Conservation (phyloP, 2,113 vertebrate species). For the Pica pica region DNA sequence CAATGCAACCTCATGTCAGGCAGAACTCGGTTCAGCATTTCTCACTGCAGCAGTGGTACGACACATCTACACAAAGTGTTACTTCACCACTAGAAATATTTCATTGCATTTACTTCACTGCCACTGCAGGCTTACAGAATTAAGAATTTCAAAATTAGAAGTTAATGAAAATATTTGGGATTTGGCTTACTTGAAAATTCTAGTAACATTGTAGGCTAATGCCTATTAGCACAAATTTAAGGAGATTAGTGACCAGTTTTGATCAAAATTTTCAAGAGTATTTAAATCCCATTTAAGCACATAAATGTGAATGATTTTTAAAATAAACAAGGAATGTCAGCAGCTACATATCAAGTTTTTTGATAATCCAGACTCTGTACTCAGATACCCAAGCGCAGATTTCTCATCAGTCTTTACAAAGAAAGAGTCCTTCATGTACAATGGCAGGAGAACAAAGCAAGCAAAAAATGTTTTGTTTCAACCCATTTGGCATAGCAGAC, state of each 20-base stretch:
- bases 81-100: background rate
- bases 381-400: background rate
- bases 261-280: background rate
- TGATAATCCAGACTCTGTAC: background rate
- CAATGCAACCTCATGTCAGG: background rate
- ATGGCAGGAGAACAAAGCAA: background rate
- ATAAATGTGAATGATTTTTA: background rate
- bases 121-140: background rate
- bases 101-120: background rate
- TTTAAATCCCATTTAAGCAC: background rate
- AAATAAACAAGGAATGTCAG: background rate
- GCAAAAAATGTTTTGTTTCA: background rate
- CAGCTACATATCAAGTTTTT: background rate
- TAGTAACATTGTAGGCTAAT: background rate
- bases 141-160: background rate
- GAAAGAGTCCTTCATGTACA: background rate
- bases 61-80: background rate
- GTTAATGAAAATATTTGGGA: background rate
- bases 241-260: background rate
- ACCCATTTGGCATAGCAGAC: background rate
- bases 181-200: background rate
- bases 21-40: background rate
- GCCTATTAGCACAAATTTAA: background rate
- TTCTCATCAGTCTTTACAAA: background rate
- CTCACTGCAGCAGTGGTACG: background rate